A percentile compares a stretch with the other conserved stretches of the same genome.
Evolutionary conservation across 2,797 vertebrate genomes (phyloP).

Genomic region (Squalus acanthias): DNA sequence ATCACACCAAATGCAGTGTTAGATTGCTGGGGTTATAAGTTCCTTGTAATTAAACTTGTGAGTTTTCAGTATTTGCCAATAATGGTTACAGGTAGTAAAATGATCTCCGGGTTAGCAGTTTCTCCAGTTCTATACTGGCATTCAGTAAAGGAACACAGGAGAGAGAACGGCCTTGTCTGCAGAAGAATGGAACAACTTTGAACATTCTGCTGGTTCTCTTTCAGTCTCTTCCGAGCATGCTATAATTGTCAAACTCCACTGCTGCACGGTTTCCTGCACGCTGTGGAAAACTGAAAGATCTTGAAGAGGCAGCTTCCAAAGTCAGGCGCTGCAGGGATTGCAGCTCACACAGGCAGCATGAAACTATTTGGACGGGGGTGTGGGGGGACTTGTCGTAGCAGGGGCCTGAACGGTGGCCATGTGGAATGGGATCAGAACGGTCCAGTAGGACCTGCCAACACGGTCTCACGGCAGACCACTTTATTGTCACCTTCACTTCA

Average conservation of each 20-base stretch:
- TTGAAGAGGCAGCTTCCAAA: constrained; percentile 50
- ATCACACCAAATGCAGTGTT: background rate
- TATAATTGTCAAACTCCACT: background rate
- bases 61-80: background rate
- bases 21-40: background rate
- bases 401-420: constrained; percentile 50
- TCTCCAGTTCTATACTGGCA: background rate
- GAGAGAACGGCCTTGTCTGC: background rate
- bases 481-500: constrained; percentile 61
- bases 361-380: constrained; percentile 44
- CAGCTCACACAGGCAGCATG: constrained; percentile 41
- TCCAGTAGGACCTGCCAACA: constrained; percentile 53
- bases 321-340: constrained; percentile 45
- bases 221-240: background rate
- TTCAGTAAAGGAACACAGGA: background rate
- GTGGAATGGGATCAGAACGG: constrained; percentile 52
- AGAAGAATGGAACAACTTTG: background rate
- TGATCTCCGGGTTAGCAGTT: background rate
- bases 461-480: constrained; percentile 48
- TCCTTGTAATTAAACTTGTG: background rate
- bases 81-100: background rate
- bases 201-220: background rate
- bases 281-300: constrained; percentile 52
- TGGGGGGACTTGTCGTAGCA: constrained; percentile 36
- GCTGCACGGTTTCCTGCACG: background rate